Percentiles rank a stretch among this genome's conserved stretches.
Evolutionary conservation across 92 coral and sea anemone species (phyloP).

Genomic region (Zoanthus solanderi): DNA sequence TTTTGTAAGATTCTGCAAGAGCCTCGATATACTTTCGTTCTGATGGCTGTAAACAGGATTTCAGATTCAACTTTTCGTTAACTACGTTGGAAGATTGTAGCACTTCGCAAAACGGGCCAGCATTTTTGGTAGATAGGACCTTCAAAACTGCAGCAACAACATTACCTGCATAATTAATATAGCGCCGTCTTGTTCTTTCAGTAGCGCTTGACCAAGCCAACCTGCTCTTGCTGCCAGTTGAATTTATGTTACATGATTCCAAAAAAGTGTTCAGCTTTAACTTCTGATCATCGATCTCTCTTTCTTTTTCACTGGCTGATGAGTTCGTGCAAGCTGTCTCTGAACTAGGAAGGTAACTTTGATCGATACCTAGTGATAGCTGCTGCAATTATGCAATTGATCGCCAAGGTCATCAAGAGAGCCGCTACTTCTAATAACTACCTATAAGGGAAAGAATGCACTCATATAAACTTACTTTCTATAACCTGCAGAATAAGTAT

Average conservation of each 20-base stretch:
- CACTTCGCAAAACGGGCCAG: conserved; percentile 5
- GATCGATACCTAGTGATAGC: conserved; percentile 1
- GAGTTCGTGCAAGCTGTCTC: conserved; percentile 22
- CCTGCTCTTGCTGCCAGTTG: conserved; percentile 18
- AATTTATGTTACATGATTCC: conserved; percentile 1
- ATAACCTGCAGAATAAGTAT: neutral
- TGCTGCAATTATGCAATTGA: neutral
- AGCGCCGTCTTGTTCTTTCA: conserved; percentile 39
- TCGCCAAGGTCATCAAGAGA: conserved; percentile 5
- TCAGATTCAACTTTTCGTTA: conserved; percentile 8
- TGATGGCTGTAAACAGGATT: neutral
- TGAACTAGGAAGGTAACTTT: conserved; percentile 7
- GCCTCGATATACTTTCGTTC: conserved; percentile 11
- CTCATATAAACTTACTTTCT: neutral
- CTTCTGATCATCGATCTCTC: conserved; percentile 8
- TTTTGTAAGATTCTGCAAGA: conserved; percentile 25
- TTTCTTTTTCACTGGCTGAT: conserved; percentile 12
- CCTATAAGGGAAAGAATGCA: neutral
- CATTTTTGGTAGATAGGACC: conserved; percentile 21
- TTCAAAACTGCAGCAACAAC: conserved; percentile 14
- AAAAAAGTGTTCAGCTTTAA: neutral
- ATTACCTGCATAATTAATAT: conserved; percentile 26
- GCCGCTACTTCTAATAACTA: neutral
- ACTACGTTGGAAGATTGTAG: conserved; percentile 37
- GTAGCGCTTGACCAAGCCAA: conserved; percentile 54